These are phyloP conservation scores for Gasterosteus nipponicus DNA, from an alignment of 2,113 vertebrate genomes.

Conservation along the genomic window DNA sequence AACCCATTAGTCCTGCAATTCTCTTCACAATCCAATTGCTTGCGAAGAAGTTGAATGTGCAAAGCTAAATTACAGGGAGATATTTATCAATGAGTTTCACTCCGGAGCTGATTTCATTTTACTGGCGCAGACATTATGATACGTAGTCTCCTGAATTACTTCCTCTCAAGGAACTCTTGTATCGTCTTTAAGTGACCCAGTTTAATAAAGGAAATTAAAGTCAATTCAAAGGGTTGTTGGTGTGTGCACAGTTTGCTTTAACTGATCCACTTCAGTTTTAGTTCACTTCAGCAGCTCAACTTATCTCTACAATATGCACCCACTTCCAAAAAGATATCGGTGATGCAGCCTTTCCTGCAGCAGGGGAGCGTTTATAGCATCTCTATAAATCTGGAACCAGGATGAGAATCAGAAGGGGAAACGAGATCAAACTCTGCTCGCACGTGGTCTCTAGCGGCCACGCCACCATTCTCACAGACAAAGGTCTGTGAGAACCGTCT, in stretches of 20 bases:
- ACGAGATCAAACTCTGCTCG: neutral
- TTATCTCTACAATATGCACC: neutral
- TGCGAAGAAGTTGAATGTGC: neutral
- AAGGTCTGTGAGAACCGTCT: constrained; percentile 1
- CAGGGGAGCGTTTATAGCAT: constrained; percentile 6
- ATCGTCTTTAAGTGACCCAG: constrained; percentile 3
- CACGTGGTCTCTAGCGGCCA: neutral
- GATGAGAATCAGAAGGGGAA: neutral
- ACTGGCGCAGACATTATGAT: neutral
- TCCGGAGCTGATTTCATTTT: neutral
- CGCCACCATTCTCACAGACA: neutral
- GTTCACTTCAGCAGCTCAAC: neutral
- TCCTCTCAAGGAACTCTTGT: constrained; percentile 24
- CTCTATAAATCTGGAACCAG: neutral
- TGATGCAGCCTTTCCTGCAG: no score
- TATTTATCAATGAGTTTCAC: neutral
- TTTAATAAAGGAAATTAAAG: constrained; percentile 42
- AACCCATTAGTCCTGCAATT: neutral
- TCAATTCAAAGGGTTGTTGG: constrained; percentile 31
- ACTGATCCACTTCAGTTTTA: constrained; percentile 6
- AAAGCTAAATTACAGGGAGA: neutral
- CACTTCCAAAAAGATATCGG: neutral
- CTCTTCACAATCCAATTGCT: neutral
- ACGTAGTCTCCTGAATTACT: constrained; percentile 26
- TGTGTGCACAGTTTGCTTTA: neutral